Conservation (phyloP, 2,113 vertebrate genomes). For the Neolamprologus longior region DNA sequence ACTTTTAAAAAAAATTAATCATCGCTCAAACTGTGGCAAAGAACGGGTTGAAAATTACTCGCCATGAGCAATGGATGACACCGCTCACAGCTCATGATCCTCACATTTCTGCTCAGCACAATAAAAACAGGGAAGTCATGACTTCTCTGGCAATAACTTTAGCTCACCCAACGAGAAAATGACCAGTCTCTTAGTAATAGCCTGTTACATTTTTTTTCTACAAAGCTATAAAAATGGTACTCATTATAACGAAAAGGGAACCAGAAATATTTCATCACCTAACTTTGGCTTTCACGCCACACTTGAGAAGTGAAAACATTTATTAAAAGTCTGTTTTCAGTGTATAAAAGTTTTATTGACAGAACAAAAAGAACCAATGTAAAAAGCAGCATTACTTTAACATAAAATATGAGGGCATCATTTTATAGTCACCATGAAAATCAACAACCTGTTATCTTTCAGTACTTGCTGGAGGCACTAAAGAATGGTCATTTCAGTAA, state of each 20-base stretch:
- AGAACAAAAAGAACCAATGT: not conserved
- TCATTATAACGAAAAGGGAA: not conserved
- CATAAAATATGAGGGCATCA: not conserved
- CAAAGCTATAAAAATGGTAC: not conserved
- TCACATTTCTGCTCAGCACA: constrained; percentile 20
- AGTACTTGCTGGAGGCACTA: not conserved
- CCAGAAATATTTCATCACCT: not conserved
- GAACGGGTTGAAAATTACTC: not conserved
- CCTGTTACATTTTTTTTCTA: not conserved
- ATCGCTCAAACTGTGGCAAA: not conserved
- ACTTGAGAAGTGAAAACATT: not conserved
- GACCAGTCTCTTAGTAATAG: not conserved
- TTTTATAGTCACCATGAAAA: not conserved
- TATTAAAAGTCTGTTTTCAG: not conserved
- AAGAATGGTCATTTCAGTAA: not conserved
- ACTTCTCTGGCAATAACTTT: not conserved
- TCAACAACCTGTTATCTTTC: not conserved
- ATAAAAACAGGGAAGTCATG: constrained; percentile 16
- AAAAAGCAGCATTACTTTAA: not conserved
- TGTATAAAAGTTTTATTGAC: not conserved
- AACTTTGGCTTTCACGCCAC: not conserved
- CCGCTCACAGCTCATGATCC: not conserved
- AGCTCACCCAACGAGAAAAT: not conserved
- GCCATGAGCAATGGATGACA: not conserved
- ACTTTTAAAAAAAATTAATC: not conserved